phyloP scores from a whole-genome alignment of 2,113 vertebrate species.

The Periophthalmodon schlosseri region DNA sequence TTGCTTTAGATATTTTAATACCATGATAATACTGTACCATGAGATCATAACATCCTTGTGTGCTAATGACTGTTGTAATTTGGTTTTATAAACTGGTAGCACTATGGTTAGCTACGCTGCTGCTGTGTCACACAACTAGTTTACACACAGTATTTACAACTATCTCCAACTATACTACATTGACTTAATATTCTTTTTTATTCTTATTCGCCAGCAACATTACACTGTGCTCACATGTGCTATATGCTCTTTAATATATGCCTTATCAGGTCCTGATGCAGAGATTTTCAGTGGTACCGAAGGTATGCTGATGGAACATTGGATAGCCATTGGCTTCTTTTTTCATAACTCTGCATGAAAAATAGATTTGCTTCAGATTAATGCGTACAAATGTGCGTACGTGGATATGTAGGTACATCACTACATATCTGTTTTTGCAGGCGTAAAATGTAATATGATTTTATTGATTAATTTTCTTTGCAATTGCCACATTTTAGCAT shows the following conservation, averaged over 20 bases:
- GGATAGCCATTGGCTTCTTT: conserved; percentile 8
- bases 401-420: conserved; percentile 39
- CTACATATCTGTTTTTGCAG: conserved; percentile 49
- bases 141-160: not conserved
- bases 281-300: conserved; percentile 45
- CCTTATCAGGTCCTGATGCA: conserved; percentile 52
- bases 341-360: conserved; percentile 49
- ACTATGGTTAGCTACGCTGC: not conserved
- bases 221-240: conserved; percentile 31
- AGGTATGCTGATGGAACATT: conserved; percentile 47
- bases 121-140: not conserved
- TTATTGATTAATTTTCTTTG: not conserved
- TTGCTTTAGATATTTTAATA: not conserved
- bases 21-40: not conserved
- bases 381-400: conserved; percentile 9
- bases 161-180: not conserved
- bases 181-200: not conserved
- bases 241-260: conserved; percentile 43
- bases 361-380: conserved; percentile 28
- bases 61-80: not conserved
- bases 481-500: not conserved
- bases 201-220: not conserved
- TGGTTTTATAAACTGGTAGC: not conserved
- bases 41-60: not conserved
- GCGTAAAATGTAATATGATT: conserved; percentile 22